Evolutionary conservation across 2,113 vertebrate species (phyloP), one percentile per base, ranked within the genome.

Genomic region (Saimiri boliviensis): DNA sequence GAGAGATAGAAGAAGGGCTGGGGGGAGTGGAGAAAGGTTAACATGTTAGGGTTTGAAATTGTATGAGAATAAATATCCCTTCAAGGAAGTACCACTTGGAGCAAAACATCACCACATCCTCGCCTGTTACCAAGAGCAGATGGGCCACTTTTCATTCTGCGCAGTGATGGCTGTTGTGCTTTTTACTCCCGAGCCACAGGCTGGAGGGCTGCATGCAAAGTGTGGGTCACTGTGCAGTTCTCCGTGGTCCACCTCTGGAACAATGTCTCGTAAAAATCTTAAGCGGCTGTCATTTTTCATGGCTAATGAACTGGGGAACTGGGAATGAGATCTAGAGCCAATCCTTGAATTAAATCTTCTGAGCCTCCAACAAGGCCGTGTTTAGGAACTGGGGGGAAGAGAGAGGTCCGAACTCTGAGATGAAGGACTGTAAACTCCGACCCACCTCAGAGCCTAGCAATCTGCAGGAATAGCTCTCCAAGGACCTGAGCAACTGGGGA

Each of bases 221-320:
- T 2, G 86, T 97, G 95, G 89, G 95, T 97, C 97, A 97, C 97
- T 94, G 97, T 94, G 95, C 91, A 5, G 76, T 93, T 98, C 89
- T 96, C 98, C 96, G 93, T 95, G 97, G 97, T 92, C 93, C 1
- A 47, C 95, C 91, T 95, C 98, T 96, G 93, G 86, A 97, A 98
- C 97, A 97, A 95, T 52, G 86, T 97, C 98, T 98, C 97, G 89
- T 98, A 98, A 97, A 98, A 98, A 96, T 96, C 97, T 96, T 98
- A 97, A 98, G 97, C 91, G 21, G 97, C 97, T 98, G 97, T 98
- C 98, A 94, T 98, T 98, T 98, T 98, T 98, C 98, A 97, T 97
- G 98, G 97, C 98, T 98, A 98, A 97, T 98, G 98, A 98, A 97
- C 98, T 97, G 97, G 98, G 95, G 97, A 98, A 94, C 98, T 97